Conservation (phyloP, 2,888 invertebrate genomes). For the Papilio demoleus region DNA sequence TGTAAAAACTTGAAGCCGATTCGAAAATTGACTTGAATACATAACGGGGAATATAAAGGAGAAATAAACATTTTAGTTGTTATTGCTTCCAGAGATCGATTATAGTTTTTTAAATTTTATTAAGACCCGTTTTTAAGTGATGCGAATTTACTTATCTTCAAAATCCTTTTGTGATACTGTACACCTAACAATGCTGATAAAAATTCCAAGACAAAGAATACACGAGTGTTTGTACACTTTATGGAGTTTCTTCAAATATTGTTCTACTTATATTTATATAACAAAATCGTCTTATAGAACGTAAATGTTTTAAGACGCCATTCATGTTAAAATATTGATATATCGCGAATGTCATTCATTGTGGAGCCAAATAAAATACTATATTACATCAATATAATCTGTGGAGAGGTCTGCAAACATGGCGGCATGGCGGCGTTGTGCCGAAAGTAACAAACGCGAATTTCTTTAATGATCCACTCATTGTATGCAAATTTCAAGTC, state of each 20-base stretch:
- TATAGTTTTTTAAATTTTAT: slow-evolving; percentile 1
- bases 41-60: not conserved
- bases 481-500: slow-evolving; percentile 38
- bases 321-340: too few relatives aligned
- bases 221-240: too few relatives aligned
- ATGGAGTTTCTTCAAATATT: too few relatives aligned
- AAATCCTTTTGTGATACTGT: not conserved
- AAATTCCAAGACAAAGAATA: too few relatives aligned
- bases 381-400: slow-evolving; percentile 23
- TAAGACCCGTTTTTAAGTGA: too few relatives aligned
- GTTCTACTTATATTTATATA: too few relatives aligned
- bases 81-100: not conserved
- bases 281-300: too few relatives aligned
- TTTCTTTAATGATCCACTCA: slow-evolving; percentile 37
- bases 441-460: slow-evolving; percentile 27
- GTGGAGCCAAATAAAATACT: slow-evolving; percentile 11
- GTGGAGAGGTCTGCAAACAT: not conserved
- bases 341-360: not conserved
- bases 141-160: not conserved
- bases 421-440: not conserved
- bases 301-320: too few relatives aligned
- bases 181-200: too few relatives aligned
- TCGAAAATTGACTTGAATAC: too few relatives aligned
- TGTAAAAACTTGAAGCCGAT: slow-evolving; percentile 6
- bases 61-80: not conserved